Evolutionary conservation across 2,113 vertebrate species (phyloP).

Genomic region (Ploceus nigricollis): DNA sequence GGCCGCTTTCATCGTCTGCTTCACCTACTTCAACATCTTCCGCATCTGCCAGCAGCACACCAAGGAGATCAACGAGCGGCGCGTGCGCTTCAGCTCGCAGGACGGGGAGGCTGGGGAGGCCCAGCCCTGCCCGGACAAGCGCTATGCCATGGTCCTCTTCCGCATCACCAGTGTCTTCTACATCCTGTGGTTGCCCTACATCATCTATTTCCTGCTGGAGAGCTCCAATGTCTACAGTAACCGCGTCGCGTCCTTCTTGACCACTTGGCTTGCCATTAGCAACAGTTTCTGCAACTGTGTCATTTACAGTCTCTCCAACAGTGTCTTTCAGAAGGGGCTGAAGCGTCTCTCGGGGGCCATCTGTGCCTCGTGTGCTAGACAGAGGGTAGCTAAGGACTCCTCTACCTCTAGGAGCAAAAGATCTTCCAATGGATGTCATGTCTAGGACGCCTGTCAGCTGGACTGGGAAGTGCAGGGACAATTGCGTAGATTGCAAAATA

Average conservation of each 20-base stretch:
- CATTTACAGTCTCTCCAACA: conserved; percentile 98
- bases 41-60: conserved; percentile 97
- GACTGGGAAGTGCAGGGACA: conserved; percentile 41
- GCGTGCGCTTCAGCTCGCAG: conserved; percentile 88
- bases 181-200: conserved; percentile 96
- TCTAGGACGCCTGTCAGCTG: conserved; percentile 49
- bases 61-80: conserved; percentile 91
- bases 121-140: conserved; percentile 86
- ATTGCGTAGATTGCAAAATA: conserved; percentile 10
- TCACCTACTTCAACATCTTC: conserved; percentile 97
- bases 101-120: conserved; percentile 75
- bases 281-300: conserved; percentile 99
- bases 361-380: conserved; percentile 87
- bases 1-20: conserved; percentile 90
- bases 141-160: conserved; percentile 94
- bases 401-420: conserved; percentile 72
- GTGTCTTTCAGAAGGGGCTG: conserved; percentile 93
- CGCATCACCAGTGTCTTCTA: conserved; percentile 99
- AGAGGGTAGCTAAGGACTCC: conserved; percentile 76
- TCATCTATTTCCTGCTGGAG: conserved; percentile 95
- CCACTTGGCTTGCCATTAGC: conserved; percentile 98
- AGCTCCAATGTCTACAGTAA: conserved; percentile 87
- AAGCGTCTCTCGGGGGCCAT: conserved; percentile 84
- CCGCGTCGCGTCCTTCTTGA: conserved; percentile 87
- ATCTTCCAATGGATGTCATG: conserved; percentile 78